Base-by-base conservation (phyloP, 2,888 invertebrate species). In the Hypercompe scribonia region DNA sequence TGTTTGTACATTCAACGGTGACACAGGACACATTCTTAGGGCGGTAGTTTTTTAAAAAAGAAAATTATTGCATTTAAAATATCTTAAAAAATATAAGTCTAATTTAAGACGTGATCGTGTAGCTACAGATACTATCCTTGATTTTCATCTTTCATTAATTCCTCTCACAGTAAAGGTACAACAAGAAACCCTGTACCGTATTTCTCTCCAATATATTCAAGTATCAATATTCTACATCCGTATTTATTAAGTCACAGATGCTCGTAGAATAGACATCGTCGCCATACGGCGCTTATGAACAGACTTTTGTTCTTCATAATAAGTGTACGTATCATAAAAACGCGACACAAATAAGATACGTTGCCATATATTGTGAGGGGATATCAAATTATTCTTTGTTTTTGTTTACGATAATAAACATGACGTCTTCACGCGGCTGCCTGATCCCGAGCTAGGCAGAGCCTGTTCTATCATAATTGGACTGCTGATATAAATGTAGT, bases 211-310 rank as follows among this genome's bases (percentile, higher is more conserved):
- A n/a, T 63, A 42, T 31, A 42, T 64, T 42, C n/a, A 64, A 34
- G 33, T 36, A 70, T 61, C 65, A 65, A 70, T 70, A 64, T 64
- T 46, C 64, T 34, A 34, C 18, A 70, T 46, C 34, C 70, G 54
- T 54, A 70, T 70, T 65, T 70, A 70, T 65, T 70, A 36, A 34
- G 64, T 28, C 68, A 31, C 21, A 15, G 31, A 33, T 2, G 24
- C 42, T 34, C 46, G 42, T 70, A 70, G 64, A 70, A 33, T n/a
- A 46, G 63, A n/a, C 42, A 50, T 65, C 13, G 36, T n/a, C n/a
- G 34, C 11, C 64, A 18, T 65, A 24, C 64, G 64, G 34, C 36
- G 24, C 36, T 65, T 36, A 36, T 36, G 36, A 36, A 36, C 36
- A 36, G 36, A 65, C 64, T 4, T n/a, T 36, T 34, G 10, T 34